These are phyloP conservation scores for Rhimphoctona megacephalus DNA, from an alignment of 2,888 invertebrate genomes.

Conservation along the genomic window DNA sequence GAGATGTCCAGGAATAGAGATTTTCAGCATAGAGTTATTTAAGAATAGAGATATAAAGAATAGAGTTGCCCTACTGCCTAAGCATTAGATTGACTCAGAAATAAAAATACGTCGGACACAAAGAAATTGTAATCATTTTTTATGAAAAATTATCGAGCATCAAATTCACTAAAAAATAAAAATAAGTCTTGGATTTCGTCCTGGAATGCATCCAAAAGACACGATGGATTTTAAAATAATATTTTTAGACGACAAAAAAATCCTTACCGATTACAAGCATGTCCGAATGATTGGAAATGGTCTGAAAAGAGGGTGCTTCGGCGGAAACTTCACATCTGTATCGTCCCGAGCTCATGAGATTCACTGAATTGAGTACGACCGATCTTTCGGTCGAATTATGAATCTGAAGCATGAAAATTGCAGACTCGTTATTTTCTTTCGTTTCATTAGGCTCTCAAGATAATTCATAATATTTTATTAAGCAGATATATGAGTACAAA, in stretches of 20 bases:
- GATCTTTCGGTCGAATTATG: constrained; percentile 89
- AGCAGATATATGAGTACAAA: no score
- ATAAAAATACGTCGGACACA: no score
- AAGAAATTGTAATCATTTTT: no score
- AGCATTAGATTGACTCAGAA: no score
- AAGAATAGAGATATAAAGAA: no score
- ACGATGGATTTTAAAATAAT: neutral
- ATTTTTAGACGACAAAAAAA: neutral
- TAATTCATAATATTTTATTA: neutral
- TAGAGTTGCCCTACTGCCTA: no score
- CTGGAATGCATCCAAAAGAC: neutral
- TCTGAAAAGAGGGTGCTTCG: constrained; percentile 91
- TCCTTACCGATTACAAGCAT: constrained; percentile 90
- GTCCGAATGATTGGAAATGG: constrained; percentile 90
- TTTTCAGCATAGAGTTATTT: no score
- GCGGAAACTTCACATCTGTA: constrained; percentile 93
- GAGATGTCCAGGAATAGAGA: no score
- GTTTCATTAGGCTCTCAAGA: neutral
- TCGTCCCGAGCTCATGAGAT: constrained; percentile 90
- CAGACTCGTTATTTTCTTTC: constrained; percentile 67
- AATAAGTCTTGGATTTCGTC: no score
- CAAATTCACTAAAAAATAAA: no score
- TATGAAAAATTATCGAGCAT: no score
- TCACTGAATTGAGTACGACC: constrained; percentile 89
- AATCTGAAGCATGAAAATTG: constrained; percentile 84